Conservation (phyloP, 2,113 vertebrate species). For the Megaleporinus macrocephalus region DNA sequence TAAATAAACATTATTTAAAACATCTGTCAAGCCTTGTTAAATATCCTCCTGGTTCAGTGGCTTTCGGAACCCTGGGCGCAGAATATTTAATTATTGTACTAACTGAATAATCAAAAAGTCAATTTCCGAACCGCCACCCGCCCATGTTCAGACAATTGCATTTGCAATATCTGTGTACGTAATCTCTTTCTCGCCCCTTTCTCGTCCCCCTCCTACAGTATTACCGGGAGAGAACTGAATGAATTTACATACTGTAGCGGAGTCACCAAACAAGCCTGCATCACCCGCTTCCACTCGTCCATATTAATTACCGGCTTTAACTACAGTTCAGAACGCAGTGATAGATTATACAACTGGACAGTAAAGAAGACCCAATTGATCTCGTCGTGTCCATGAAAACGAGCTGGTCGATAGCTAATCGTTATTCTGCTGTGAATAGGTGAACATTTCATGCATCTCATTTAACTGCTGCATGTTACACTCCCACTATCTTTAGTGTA, state of each 20-base stretch:
- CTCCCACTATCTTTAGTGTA: background rate
- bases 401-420: slow-evolving; percentile 81
- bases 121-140: slow-evolving; percentile 72
- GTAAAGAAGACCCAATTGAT: slow-evolving; percentile 11
- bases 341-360: background rate
- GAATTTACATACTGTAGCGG: slow-evolving; percentile 40
- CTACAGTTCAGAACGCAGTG: slow-evolving; percentile 8
- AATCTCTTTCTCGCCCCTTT: slow-evolving; percentile 59
- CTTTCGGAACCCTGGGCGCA: slow-evolving; percentile 76
- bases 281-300: background rate
- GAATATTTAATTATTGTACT: slow-evolving; percentile 82
- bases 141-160: slow-evolving; percentile 77
- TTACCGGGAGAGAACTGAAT: slow-evolving; percentile 28
- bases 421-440: slow-evolving; percentile 68
- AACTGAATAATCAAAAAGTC: slow-evolving; percentile 83
- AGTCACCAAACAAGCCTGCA: slow-evolving; percentile 22
- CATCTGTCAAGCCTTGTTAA: slow-evolving; percentile 80
- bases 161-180: slow-evolving; percentile 77
- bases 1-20: slow-evolving; percentile 86
- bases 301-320: slow-evolving; percentile 30
- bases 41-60: slow-evolving; percentile 76
- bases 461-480: background rate
- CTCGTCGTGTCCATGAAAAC: slow-evolving; percentile 72
- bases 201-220: slow-evolving; percentile 49
- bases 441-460: slow-evolving; percentile 24